Evolutionary conservation across 2,113 vertebrate genomes (phyloP).

Genomic region (Prinia subflava): DNA sequence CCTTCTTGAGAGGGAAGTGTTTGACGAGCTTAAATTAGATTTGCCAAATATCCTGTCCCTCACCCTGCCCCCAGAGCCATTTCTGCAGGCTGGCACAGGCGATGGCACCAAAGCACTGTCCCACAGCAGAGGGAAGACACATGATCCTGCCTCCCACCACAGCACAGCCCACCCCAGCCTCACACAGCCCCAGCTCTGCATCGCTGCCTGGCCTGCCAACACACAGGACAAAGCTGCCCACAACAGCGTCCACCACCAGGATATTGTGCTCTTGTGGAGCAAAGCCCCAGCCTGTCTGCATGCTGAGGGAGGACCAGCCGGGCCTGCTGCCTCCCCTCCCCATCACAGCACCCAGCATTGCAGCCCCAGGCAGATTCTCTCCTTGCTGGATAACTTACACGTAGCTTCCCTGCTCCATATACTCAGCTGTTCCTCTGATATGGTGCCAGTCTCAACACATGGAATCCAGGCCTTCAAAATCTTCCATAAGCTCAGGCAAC

Average conservation of each 20-base stretch:
- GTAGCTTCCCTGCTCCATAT: slow-evolving; percentile 40
- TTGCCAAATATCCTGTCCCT: neutral
- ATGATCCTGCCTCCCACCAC: accelerated
- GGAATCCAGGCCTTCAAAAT: slow-evolving; percentile 42
- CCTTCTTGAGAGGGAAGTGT: neutral
- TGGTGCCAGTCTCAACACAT: slow-evolving; percentile 56
- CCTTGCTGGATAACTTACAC: neutral
- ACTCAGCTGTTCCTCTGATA: slow-evolving; percentile 60
- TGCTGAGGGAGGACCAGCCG: neutral
- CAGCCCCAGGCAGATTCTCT: slow-evolving; percentile 29
- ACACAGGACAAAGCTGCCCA: neutral
- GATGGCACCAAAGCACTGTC: neutral
- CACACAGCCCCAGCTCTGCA: neutral
- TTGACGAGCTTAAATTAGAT: neutral
- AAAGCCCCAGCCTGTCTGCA: neutral
- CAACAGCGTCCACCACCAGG: neutral
- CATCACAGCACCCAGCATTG: neutral
- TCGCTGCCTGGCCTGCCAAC: accelerated
- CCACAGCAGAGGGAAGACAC: neutral
- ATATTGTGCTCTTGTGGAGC: neutral
- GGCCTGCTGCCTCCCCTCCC: neutral
- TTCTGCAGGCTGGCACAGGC: neutral
- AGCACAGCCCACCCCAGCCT: accelerated
- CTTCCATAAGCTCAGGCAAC: slow-evolving; percentile 50
- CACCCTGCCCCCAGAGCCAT: neutral